Percentiles rank a stretch among this genome's conserved stretches.
These are phyloP conservation scores for Geodia barretti DNA, from an alignment of 37 sponge, comb jelly and placozoan species.

Conservation along the genomic window DNA sequence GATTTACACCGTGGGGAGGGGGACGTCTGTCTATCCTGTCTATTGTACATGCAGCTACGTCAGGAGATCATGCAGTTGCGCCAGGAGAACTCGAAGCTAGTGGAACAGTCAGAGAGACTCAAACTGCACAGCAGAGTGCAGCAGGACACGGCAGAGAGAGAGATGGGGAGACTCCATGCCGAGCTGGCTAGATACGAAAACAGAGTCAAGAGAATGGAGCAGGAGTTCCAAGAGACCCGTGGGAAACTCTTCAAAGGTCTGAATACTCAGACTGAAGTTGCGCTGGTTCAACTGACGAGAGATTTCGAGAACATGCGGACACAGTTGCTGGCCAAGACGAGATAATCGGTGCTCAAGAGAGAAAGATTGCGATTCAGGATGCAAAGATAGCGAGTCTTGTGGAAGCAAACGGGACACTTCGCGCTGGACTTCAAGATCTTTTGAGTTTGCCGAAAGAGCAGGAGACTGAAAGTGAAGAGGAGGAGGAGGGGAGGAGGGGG, in stretches of 20 bases:
- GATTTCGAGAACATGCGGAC: slow-evolving; percentile 62
- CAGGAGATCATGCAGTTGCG: neutral
- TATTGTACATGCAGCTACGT: too few relatives aligned
- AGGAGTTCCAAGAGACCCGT: slow-evolving; percentile 42
- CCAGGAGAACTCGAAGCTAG: slow-evolving; percentile 23
- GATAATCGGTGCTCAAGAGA: slow-evolving; percentile 35
- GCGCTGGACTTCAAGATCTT: slow-evolving; percentile 54
- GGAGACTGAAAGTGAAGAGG: slow-evolving; percentile 44
- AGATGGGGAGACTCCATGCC: slow-evolving; percentile 21
- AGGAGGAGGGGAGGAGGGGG: slow-evolving; percentile 27
- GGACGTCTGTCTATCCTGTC: too few relatives aligned
- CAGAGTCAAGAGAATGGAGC: neutral
- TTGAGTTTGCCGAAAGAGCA: slow-evolving; percentile 20
- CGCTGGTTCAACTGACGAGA: slow-evolving; percentile 43
- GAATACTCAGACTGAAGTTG: slow-evolving; percentile 68
- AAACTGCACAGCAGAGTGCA: slow-evolving; percentile 25
- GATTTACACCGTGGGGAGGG: too few relatives aligned
- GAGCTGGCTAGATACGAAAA: neutral
- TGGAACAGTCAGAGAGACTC: slow-evolving; percentile 33
- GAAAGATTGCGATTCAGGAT: slow-evolving; percentile 53
- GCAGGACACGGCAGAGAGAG: slow-evolving; percentile 8
- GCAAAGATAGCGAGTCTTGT: slow-evolving; percentile 46
- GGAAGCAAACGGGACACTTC: slow-evolving; percentile 62
- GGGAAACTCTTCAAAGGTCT: slow-evolving; percentile 62
- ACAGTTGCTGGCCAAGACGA: slow-evolving; percentile 54